These are phyloP conservation scores for Whitmania pigra DNA, from an alignment of 1,140 invertebrate species.

Conservation along the genomic window DNA sequence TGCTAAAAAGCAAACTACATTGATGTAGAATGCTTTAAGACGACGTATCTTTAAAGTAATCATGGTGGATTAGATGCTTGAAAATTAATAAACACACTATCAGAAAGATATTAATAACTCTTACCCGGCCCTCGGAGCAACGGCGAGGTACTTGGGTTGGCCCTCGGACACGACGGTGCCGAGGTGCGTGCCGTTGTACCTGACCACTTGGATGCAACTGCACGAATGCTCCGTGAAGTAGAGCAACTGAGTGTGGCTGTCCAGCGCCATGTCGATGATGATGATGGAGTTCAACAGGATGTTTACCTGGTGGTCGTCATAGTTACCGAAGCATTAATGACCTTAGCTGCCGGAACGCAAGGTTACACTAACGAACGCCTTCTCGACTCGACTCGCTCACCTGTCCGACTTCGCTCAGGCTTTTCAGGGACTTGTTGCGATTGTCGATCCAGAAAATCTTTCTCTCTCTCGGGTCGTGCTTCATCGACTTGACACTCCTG, in stretches of 20 bases:
- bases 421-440: too few relatives aligned
- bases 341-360: too few relatives aligned
- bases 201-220: constrained; percentile 77
- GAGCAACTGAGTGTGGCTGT: constrained; percentile 63
- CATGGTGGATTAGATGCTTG: not conserved
- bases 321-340: too few relatives aligned
- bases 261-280: constrained; percentile 70
- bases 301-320: too few relatives aligned
- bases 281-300: constrained; percentile 36
- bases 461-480: not conserved
- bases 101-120: constrained; percentile 10
- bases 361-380: too few relatives aligned
- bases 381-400: too few relatives aligned
- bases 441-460: constrained; percentile 1
- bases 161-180: constrained; percentile 59
- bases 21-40: constrained; percentile 19
- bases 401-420: too few relatives aligned
- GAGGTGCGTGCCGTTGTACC: constrained; percentile 51
- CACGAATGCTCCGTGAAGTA: constrained; percentile 73
- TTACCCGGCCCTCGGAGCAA: constrained; percentile 62
- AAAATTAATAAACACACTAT: too few relatives aligned
- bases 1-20: constrained; percentile 26
- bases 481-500: constrained; percentile 3
- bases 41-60: not conserved
- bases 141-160: constrained; percentile 61